Conservation (phyloP, 1,140 invertebrate genomes). For the Procambarus clarkii region DNA sequence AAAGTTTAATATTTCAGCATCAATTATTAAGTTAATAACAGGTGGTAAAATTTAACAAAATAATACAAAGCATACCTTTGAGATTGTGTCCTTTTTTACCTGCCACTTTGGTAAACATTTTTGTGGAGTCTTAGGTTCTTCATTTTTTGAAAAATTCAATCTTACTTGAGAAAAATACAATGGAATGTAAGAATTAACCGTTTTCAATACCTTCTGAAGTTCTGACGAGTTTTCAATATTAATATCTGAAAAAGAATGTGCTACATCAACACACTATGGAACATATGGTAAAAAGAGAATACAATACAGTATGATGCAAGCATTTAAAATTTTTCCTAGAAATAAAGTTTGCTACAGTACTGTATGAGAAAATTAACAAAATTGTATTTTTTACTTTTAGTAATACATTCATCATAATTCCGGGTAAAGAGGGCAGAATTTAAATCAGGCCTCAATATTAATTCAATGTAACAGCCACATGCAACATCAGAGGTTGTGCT, state of each 20-base stretch:
- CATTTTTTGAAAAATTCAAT: constrained; percentile 30
- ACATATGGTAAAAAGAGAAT: not conserved
- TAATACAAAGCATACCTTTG: constrained; percentile 8
- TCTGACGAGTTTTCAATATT: constrained; percentile 21
- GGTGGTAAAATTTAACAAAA: too few species aligned
- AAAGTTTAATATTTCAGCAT: too few species aligned
- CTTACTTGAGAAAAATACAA: constrained; percentile 52
- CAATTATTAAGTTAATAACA: too few species aligned
- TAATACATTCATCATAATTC: too few species aligned
- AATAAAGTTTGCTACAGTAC: not conserved
- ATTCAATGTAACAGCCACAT: too few species aligned
- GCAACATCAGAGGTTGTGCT: too few species aligned
- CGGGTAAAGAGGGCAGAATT: too few species aligned
- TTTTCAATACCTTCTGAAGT: constrained; percentile 45
- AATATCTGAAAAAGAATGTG: not conserved
- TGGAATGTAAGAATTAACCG: constrained; percentile 44
- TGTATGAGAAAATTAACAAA: not conserved
- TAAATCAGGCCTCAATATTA: too few species aligned
- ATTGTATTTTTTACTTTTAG: too few species aligned
- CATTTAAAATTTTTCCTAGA: not conserved
- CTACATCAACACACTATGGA: not conserved
- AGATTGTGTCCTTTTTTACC: constrained; percentile 23
- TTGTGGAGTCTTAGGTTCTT: not conserved
- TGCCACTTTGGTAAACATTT: constrained; percentile 47
- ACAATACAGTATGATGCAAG: too few species aligned